These are phyloP conservation scores for Embiotoca jacksoni DNA, from an alignment of 2,113 vertebrate species.

Conservation along the genomic window DNA sequence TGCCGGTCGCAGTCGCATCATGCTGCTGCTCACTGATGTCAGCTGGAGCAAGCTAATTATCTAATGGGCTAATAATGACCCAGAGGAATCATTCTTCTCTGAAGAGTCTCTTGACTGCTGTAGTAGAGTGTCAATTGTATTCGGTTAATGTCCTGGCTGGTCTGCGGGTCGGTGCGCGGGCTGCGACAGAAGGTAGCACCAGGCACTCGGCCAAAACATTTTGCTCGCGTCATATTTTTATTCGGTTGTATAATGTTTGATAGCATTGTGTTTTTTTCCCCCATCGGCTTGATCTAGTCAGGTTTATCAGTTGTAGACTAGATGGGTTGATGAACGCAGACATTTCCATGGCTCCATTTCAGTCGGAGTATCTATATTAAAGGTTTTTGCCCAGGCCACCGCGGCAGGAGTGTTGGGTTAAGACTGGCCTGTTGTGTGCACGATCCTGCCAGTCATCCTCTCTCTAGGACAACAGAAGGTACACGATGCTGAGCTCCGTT, in stretches of 20 bases:
- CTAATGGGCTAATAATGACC: conserved; percentile 70
- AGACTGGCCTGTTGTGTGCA: background rate
- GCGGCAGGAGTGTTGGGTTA: background rate
- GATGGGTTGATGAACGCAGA: background rate
- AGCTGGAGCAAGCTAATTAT: conserved; percentile 59
- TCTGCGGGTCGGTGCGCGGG: conserved; percentile 1
- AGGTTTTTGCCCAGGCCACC: background rate
- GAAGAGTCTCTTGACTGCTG: conserved; percentile 49
- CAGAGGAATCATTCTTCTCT: conserved; percentile 36
- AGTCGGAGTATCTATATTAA: background rate
- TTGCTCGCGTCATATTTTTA: conserved; percentile 14
- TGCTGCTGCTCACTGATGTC: conserved; percentile 21
- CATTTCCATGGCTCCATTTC: background rate
- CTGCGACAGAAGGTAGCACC: conserved; percentile 46
- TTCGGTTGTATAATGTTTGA: background rate
- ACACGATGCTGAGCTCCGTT: conserved; percentile 58
- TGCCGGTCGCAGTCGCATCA: conserved; percentile 17
- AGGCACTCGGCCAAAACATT: conserved; percentile 53
- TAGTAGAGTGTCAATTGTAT: conserved; percentile 39
- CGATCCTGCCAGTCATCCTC: conserved; percentile 1
- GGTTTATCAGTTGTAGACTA: background rate
- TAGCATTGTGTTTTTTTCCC: background rate
- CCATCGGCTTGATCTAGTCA: background rate
- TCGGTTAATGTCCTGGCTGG: conserved; percentile 61
- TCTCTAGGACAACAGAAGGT: conserved; percentile 56